Evolutionary conservation across 2,797 vertebrate genomes (phyloP).

Genomic region (Chelonia mydas): DNA sequence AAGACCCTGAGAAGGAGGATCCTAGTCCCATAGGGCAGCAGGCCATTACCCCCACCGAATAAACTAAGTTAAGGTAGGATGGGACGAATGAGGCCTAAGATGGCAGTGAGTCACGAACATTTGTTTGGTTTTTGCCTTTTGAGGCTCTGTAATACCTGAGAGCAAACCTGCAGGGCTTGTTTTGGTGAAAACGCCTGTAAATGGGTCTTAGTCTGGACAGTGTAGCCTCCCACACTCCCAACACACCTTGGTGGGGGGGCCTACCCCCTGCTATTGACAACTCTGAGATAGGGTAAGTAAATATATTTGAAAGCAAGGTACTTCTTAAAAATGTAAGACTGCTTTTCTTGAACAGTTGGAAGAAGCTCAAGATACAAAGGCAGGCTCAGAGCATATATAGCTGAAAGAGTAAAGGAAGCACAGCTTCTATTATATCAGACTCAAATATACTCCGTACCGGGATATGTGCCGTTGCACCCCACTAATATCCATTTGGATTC

Average conservation of each 20-base stretch:
- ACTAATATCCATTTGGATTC: not conserved
- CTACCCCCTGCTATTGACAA: accelerated
- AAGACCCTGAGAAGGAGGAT: not conserved
- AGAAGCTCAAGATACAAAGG: not conserved
- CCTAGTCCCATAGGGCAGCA: not conserved
- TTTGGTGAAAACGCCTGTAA: not conserved
- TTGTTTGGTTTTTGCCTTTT: accelerated
- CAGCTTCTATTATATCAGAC: not conserved
- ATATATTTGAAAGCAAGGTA: not conserved
- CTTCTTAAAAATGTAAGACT: not conserved
- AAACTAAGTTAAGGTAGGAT: not conserved
- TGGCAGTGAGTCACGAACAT: not conserved
- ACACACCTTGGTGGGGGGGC: not conserved
- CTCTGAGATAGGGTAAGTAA: not conserved
- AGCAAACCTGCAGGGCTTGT: not conserved
- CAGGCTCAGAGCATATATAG: not conserved
- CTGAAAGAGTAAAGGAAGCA: not conserved
- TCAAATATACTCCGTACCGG: not conserved
- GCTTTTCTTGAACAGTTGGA: not conserved
- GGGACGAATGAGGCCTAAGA: accelerated
- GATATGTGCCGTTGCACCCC: accelerated
- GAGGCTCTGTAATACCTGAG: not conserved
- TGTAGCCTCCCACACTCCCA: not conserved
- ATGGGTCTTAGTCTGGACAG: not conserved
- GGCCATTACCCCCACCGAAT: not conserved